Conservation (phyloP, 2,797 vertebrate species). For the Gambusia yucatana region DNA sequence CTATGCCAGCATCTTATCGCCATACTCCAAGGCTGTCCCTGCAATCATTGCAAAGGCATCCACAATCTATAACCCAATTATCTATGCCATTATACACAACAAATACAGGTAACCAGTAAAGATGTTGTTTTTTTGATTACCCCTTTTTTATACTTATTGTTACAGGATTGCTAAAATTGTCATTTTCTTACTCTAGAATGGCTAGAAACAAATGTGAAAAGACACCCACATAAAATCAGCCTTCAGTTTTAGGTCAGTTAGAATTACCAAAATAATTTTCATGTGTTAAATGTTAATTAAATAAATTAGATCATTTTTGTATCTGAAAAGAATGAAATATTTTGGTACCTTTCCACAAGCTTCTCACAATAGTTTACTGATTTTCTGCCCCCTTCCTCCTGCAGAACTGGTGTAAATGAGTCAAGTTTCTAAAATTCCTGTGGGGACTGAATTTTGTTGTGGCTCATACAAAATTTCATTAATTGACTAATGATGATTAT, state of each 20-base stretch:
- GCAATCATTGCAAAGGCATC: constrained; percentile 91
- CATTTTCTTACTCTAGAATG: background rate
- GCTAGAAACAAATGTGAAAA: background rate
- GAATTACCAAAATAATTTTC: background rate
- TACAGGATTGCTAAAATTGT: background rate
- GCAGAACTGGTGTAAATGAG: background rate
- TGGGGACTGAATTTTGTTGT: no score
- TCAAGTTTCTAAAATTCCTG: background rate
- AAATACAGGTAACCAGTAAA: constrained; percentile 86
- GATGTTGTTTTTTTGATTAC: background rate
- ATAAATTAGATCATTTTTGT: background rate
- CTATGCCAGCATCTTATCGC: constrained; percentile 80
- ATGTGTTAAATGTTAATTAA: background rate
- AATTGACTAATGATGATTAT: no score
- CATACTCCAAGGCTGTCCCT: constrained; percentile 89
- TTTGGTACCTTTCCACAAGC: background rate
- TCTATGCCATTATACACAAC: constrained; percentile 89
- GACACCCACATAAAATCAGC: background rate
- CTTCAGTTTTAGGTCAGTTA: background rate
- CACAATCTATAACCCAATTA: constrained; percentile 90
- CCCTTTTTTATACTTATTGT: background rate
- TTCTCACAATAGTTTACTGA: background rate
- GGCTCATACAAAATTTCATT: no score
- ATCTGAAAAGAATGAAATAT: background rate
- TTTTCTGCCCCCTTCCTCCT: background rate